phyloP scores from a whole-genome alignment of 1,140 invertebrate genomes.

The Agraylea sexmaculata region DNA sequence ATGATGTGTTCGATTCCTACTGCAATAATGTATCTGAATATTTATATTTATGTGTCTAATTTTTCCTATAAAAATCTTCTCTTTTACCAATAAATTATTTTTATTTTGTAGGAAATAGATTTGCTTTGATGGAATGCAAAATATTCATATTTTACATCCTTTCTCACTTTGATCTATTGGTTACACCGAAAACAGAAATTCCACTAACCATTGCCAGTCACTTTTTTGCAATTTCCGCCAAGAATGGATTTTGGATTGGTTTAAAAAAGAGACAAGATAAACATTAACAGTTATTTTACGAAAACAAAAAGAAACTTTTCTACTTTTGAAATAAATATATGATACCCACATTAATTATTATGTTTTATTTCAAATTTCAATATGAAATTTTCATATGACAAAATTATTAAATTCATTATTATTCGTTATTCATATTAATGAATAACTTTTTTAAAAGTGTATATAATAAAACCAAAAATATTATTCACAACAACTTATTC shows the following conservation, averaged over 20 bases:
- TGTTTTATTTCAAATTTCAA: too few species aligned
- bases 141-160: constrained; percentile 14
- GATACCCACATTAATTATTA: too few species aligned
- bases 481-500: too few species aligned
- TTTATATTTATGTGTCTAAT: not conserved
- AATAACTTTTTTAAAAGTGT: too few species aligned
- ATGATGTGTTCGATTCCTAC: not conserved
- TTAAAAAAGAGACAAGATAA: constrained; percentile 18
- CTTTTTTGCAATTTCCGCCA: not conserved
- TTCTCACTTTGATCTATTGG: constrained; percentile 14
- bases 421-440: too few species aligned
- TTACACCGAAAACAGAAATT: constrained; percentile 9
- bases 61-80: not conserved
- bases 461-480: too few species aligned
- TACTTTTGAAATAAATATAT: too few species aligned
- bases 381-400: too few species aligned
- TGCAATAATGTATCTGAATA: not conserved
- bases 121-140: constrained; percentile 16
- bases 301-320: too few species aligned
- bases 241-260: constrained; percentile 22
- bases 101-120: constrained; percentile 11
- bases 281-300: too few species aligned
- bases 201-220: constrained; percentile 10
- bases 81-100: not conserved
- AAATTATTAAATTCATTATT: too few species aligned